phyloP scores from a whole-genome alignment of 2,113 vertebrate species.

The Raphicerus campestris region DNA sequence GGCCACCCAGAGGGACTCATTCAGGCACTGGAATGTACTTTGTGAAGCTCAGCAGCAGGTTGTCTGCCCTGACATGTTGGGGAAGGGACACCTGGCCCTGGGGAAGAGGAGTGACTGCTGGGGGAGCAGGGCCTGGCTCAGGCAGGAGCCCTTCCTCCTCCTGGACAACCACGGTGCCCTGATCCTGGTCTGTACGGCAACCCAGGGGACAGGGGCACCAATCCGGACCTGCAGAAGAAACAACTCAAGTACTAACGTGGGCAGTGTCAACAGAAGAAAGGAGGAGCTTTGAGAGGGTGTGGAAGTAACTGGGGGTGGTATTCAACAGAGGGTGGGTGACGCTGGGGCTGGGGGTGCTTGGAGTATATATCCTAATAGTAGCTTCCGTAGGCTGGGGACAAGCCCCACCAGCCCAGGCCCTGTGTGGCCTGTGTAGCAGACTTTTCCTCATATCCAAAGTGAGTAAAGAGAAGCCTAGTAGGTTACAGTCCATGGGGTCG shows the following conservation, averaged over 20 bases:
- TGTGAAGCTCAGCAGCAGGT: not conserved
- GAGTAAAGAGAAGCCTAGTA: not conserved
- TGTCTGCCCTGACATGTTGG: not conserved
- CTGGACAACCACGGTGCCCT: not conserved
- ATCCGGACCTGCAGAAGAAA: not conserved
- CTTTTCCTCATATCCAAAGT: not conserved
- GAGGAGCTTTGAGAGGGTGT: not conserved
- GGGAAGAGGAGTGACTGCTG: not conserved
- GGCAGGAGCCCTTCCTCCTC: not conserved
- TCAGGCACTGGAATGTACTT: not conserved
- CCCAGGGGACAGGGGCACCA: not conserved
- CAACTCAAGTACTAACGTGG: not conserved
- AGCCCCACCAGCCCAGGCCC: not conserved
- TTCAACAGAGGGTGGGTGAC: not conserved
- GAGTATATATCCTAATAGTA: no score
- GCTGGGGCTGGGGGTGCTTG: no score
- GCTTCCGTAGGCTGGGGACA: not conserved
- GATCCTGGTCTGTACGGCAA: not conserved
- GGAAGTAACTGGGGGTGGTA: not conserved
- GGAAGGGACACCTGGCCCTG: not conserved
- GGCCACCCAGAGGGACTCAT: not conserved
- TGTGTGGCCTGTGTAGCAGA: not conserved
- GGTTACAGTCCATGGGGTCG: no score
- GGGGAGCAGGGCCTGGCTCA: not conserved
- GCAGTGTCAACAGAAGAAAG: not conserved